Conservation (phyloP, 2,797 vertebrate genomes). For the Tapirus indicus region DNA sequence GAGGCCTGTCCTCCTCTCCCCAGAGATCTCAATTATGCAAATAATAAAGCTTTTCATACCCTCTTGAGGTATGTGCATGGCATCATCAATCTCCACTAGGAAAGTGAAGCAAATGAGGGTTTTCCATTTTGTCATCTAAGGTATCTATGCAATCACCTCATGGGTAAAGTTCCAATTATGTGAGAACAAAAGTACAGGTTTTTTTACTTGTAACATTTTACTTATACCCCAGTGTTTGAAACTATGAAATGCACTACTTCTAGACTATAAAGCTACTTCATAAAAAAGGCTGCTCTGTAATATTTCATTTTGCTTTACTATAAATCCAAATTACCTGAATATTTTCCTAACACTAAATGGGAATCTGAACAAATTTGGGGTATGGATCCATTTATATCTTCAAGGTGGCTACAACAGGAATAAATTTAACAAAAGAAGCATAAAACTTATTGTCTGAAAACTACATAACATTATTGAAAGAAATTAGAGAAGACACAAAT, state of each 20-base stretch:
- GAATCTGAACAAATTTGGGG: not conserved
- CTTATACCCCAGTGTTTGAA: not conserved
- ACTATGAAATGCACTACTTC: not conserved
- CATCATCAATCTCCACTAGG: not conserved
- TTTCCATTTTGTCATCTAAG: not conserved
- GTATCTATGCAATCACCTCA: not conserved
- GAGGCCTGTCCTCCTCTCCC: not conserved
- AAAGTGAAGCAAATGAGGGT: not conserved
- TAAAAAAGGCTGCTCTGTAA: not conserved
- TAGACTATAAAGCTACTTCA: not conserved
- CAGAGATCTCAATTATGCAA: not conserved
- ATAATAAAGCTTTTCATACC: not conserved
- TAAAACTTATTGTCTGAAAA: not conserved
- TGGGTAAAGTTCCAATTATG: not conserved
- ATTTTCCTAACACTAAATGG: conserved; percentile 19
- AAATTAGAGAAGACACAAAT: not conserved
- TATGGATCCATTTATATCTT: not conserved
- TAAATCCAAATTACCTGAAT: conserved; percentile 45
- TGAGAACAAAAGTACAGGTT: not conserved
- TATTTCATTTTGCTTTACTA: conserved; percentile 67
- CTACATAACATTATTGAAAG: not conserved
- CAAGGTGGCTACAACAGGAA: not conserved
- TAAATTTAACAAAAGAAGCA: not conserved
- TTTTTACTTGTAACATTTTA: not conserved
- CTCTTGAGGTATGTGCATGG: not conserved